phyloP scores from a whole-genome alignment of 2,113 vertebrate species.

The Ammodramus savannarum region DNA sequence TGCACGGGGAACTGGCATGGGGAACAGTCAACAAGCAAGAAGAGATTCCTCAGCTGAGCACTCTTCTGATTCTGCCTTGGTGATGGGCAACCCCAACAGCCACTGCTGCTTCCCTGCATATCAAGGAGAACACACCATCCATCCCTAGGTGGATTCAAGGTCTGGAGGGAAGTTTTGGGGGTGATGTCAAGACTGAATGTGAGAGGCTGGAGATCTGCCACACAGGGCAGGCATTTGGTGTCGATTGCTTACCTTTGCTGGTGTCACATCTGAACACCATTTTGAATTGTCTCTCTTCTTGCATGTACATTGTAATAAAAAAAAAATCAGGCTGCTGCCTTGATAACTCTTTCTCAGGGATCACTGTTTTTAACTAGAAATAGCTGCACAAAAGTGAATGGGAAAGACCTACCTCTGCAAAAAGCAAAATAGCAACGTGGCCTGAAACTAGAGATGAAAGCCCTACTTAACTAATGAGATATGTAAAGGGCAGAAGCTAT shows the following conservation, averaged over 20 bases:
- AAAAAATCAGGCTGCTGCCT: background rate
- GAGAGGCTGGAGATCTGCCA: background rate
- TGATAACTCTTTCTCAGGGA: background rate
- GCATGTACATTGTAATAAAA: background rate
- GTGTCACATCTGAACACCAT: background rate
- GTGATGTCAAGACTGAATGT: background rate
- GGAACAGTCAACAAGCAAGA: background rate
- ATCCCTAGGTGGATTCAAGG: background rate
- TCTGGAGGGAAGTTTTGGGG: background rate
- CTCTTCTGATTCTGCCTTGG: background rate
- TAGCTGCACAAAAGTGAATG: background rate
- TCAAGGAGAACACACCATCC: background rate
- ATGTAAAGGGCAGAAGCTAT: conserved; percentile 39
- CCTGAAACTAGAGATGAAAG: conserved; percentile 43
- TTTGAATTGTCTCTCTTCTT: background rate
- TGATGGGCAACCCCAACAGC: background rate
- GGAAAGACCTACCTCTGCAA: background rate
- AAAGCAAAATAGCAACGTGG: background rate
- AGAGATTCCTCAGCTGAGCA: background rate
- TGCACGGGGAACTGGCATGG: background rate
- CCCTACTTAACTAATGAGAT: conserved; percentile 9
- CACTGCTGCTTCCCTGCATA: background rate
- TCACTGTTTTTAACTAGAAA: background rate
- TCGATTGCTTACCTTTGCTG: background rate
- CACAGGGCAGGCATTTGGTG: background rate